A percentile compares a stretch with the other conserved stretches of the same genome.
Evolutionary conservation across 1,140 invertebrate genomes (phyloP).

Genomic region (Procambarus clarkii): DNA sequence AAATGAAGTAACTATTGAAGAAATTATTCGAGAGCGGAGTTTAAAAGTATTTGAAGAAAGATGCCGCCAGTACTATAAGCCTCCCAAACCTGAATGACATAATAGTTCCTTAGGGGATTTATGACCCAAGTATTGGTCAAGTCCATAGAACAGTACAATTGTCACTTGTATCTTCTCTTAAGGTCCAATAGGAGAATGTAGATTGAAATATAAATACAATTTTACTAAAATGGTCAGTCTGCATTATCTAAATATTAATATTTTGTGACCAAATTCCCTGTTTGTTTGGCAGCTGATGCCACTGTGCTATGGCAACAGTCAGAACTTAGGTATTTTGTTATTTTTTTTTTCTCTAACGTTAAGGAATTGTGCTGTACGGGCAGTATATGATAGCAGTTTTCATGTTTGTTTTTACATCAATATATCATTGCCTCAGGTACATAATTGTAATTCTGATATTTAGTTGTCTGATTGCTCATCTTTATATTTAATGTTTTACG

Average conservation of each 20-base stretch:
- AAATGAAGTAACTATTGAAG: conserved; percentile 48
- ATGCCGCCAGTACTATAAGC: conserved; percentile 52
- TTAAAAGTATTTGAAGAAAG: conserved; percentile 49
- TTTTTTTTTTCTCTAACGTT: neutral
- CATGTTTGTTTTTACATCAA: neutral
- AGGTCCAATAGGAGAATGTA: neutral
- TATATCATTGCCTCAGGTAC: neutral
- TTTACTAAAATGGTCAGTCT: neutral
- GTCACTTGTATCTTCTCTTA: neutral
- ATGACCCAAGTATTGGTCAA: neutral
- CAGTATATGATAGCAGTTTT: neutral
- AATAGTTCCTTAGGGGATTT: neutral
- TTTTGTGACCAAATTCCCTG: neutral
- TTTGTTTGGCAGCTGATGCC: neutral
- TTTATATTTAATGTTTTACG: neutral
- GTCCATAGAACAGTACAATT: neutral
- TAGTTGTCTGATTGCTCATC: neutral
- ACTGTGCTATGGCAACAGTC: neutral
- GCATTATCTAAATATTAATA: neutral
- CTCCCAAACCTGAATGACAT: conserved; percentile 30
- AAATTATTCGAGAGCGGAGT: conserved; percentile 58
- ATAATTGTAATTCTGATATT: neutral
- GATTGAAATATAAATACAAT: neutral
- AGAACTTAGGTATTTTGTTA: neutral
- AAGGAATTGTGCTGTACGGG: neutral